These are phyloP conservation scores for Chunga burmeisteri DNA, from an alignment of 2,113 vertebrate genomes.

Conservation along the genomic window DNA sequence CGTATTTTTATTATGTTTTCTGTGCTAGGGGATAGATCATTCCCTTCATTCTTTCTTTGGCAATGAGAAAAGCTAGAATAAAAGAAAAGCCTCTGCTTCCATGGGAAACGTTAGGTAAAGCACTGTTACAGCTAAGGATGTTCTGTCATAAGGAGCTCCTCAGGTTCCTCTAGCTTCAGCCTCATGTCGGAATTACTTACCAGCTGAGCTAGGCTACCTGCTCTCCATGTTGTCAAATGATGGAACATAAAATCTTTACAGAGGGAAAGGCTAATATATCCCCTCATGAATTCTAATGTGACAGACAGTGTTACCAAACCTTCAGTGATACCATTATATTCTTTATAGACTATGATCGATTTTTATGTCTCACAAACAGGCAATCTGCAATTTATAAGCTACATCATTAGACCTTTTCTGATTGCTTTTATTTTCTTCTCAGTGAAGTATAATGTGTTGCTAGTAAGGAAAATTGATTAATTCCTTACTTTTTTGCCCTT, in stretches of 20 bases:
- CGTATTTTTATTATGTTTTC: background rate
- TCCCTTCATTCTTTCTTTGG: background rate
- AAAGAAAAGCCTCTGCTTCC: background rate
- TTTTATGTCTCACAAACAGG: constrained; percentile 15
- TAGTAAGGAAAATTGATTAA: constrained; percentile 19
- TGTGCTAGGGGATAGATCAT: background rate
- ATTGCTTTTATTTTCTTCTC: background rate
- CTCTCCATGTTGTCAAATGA: background rate
- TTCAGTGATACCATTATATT: background rate
- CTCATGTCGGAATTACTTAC: background rate
- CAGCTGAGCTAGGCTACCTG: background rate
- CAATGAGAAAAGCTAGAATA: background rate
- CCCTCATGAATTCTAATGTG: constrained; percentile 28
- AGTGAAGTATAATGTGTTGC: background rate
- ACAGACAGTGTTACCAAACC: constrained; percentile 1
- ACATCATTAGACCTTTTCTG: constrained; percentile 25
- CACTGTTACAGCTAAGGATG: background rate
- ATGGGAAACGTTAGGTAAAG: background rate
- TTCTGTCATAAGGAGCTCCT: background rate
- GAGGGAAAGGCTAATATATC: constrained; percentile 7
- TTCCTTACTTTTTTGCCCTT: background rate
- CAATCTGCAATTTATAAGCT: constrained; percentile 41
- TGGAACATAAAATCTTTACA: constrained; percentile 27
- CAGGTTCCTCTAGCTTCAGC: background rate
- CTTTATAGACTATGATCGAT: constrained; percentile 23